Evolutionary conservation across 1,140 invertebrate species (phyloP).

Genomic region (Oryzaephilus surinamensis): DNA sequence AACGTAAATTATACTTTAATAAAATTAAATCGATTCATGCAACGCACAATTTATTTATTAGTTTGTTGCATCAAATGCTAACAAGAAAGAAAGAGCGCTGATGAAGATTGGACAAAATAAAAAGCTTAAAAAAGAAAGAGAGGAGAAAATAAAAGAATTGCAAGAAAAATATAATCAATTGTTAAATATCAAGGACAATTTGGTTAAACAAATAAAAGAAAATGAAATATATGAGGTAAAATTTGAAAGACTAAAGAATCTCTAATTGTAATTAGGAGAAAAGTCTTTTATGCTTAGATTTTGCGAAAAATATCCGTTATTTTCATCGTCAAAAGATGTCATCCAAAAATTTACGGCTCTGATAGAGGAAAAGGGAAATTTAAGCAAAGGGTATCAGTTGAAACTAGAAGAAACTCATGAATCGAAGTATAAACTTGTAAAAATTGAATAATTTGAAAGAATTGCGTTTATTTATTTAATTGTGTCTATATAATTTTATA

Average conservation of each 20-base stretch:
- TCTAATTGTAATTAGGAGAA: background rate
- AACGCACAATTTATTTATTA: background rate
- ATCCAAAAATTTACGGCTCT: no score
- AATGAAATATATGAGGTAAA: slow-evolving; percentile 3
- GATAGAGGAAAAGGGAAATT: no score
- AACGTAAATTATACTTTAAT: slow-evolving; percentile 11
- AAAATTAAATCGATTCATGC: background rate
- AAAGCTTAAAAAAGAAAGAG: background rate
- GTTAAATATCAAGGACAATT: background rate
- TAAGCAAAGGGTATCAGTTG: no score
- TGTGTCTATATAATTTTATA: no score
- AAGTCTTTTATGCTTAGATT: background rate
- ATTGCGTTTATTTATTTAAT: no score
- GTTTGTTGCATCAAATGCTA: slow-evolving; percentile 15
- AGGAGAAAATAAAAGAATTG: background rate
- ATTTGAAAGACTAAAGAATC: background rate
- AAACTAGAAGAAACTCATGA: no score
- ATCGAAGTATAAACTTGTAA: no score
- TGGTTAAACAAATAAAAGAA: slow-evolving; percentile 1
- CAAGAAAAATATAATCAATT: background rate
- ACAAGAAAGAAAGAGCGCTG: slow-evolving; percentile 13
- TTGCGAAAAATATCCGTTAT: background rate
- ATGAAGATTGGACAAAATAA: slow-evolving; percentile 7
- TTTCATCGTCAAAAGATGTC: slow-evolving; percentile 1
- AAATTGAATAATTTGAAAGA: no score